phyloP scores from a whole-genome alignment of 2,113 vertebrate species.

The Pedetes capensis region DNA sequence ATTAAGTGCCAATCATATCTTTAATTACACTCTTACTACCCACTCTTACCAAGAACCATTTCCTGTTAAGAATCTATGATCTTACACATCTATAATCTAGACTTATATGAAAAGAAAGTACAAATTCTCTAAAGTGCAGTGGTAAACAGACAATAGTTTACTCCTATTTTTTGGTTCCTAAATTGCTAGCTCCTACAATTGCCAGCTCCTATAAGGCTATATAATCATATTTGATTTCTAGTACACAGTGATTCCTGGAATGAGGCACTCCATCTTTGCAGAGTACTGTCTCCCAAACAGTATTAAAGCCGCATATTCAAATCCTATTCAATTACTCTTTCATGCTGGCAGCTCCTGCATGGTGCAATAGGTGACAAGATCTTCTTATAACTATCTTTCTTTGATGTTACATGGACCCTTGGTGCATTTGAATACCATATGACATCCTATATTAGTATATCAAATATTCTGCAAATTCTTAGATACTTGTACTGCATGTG shows the following conservation, averaged over 20 bases:
- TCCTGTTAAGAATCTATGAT: background rate
- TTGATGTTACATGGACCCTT: no score
- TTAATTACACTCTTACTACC: background rate
- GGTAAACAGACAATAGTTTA: background rate
- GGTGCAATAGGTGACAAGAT: background rate
- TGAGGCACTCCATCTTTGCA: background rate
- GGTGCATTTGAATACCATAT: no score
- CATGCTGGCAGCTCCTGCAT: background rate
- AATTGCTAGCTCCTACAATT: no score
- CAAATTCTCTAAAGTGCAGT: background rate
- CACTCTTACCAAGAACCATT: background rate
- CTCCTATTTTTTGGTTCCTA: background rate
- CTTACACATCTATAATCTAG: background rate
- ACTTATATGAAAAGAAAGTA: background rate
- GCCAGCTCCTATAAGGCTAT: background rate
- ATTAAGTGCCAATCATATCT: background rate
- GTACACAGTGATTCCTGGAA: background rate
- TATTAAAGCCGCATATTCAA: background rate
- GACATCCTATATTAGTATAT: no score
- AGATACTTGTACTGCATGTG: no score
- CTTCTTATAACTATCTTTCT: no score
- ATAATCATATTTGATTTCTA: no score
- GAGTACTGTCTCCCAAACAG: background rate
- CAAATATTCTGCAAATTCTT: no score
- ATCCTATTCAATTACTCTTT: background rate